Base-by-base conservation (phyloP, 2,797 vertebrate genomes). In the Galaxias olidus region DNA sequence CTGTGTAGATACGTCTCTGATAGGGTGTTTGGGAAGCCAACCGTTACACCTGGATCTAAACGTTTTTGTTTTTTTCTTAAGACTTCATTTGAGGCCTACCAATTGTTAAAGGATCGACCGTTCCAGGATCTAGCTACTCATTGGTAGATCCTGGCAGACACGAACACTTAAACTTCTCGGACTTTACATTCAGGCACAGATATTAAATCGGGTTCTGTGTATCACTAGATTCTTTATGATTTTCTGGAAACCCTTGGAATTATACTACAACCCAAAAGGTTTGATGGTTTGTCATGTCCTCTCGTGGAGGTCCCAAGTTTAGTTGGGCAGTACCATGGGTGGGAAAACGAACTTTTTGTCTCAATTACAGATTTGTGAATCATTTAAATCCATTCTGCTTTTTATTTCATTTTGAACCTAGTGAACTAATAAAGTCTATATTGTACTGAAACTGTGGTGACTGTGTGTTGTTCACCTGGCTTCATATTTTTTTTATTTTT, bases 361-460 rank as follows among this genome's bases (percentile, higher is more conserved):
- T 75, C 58, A 47, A 75, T 75, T 75, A 66, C 77, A 81, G 81
- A 80, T 75, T 84, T 87, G 86, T 88, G 84, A 87, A 83, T 84
- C 77, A 82, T 84, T 84, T 78, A 64, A 80, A 85, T 76, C 78
- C 65, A 47, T 77, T 72, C 72, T 89, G 83, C 78, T 86, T 89
- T 84, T 86, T 85, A 82, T 86, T 87, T 87, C 78, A 84, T 86
- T 81, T 72, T 76, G 40, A 83, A 73, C 84, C 79, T 86, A 88
- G 84, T 84, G 83, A 89, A 83, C 86, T 86, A 89, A 89, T 90
- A 89, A 89, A 90, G 81, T 87, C 80, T 90, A 90, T 89, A 90
- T 90, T 89, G 88, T 88, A 84, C 86, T 82, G 81, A 84, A 79
- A 13, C 57, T 77, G 76, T 63, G 63, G 79, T 30, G 30, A 30